Conservation (phyloP, 2,113 vertebrate species). For the Cheilinus undulatus region DNA sequence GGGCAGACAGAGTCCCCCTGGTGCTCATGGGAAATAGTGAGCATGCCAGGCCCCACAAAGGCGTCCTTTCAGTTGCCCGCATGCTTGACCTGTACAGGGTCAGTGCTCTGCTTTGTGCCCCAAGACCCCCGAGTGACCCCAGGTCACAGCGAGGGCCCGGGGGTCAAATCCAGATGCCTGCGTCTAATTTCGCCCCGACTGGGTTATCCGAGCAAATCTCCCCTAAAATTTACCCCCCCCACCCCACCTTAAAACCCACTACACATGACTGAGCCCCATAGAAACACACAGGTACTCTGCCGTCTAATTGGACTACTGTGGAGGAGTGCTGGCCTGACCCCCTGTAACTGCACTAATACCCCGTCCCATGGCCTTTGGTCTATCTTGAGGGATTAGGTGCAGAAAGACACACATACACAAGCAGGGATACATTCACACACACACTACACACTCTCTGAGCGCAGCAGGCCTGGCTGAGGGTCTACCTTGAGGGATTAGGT, state of each 20-base stretch:
- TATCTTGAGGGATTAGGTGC: conserved; percentile 78
- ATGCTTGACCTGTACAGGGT: conserved; percentile 86
- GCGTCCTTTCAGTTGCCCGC: conserved; percentile 83
- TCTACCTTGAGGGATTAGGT: conserved; percentile 86
- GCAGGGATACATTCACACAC: conserved; percentile 25
- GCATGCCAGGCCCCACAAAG: conserved; percentile 85
- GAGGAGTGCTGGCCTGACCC: conserved; percentile 58
- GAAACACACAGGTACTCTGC: conserved; percentile 65
- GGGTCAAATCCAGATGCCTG: conserved; percentile 85
- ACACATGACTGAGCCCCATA: conserved; percentile 59
- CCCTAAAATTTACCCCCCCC: conserved; percentile 63
- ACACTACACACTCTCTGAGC: conserved; percentile 37
- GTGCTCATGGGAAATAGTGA: conserved; percentile 85
- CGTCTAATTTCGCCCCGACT: conserved; percentile 82
- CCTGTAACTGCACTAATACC: conserved; percentile 80
- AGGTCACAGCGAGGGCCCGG: conserved; percentile 76
- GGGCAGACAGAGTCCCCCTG: conserved; percentile 76
- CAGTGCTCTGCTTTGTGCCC: conserved; percentile 83
- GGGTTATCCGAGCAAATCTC: conserved; percentile 82
- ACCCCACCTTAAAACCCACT: conserved; percentile 38
- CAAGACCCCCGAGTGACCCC: conserved; percentile 77
- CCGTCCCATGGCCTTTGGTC: conserved; percentile 73
- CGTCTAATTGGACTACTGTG: conserved; percentile 73
- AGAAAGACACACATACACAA: conserved; percentile 74
- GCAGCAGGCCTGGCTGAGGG: conserved; percentile 69